These are phyloP conservation scores for Porites australiensis DNA, from an alignment of 64 coral and sea anemone genomes.

Conservation along the genomic window DNA sequence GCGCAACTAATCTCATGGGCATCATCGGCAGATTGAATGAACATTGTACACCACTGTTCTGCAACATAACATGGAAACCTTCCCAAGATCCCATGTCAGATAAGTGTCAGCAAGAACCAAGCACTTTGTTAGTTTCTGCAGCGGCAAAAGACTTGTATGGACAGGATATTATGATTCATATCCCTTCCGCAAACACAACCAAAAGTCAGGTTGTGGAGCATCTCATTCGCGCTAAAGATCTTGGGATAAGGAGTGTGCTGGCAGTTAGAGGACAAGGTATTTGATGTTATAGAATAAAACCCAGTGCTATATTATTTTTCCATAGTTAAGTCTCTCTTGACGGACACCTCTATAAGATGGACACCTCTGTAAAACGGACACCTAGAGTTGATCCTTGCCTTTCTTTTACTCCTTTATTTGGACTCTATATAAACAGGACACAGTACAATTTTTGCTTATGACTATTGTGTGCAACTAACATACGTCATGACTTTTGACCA, in stretches of 20 bases:
- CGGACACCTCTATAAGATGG: no score
- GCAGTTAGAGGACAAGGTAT: conserved; percentile 85
- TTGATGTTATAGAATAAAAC: neutral
- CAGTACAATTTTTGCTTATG: no score
- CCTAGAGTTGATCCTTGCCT: no score
- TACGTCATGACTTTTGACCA: no score
- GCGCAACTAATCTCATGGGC: conserved; percentile 89
- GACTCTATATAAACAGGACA: no score
- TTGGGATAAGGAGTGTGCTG: conserved; percentile 85
- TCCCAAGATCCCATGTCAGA: conserved; percentile 61
- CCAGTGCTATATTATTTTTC: no score
- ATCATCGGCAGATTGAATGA: conserved; percentile 84
- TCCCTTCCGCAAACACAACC: conserved; percentile 74
- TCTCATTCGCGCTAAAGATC: conserved; percentile 79
- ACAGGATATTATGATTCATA: conserved; percentile 94
- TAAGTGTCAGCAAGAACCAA: conserved; percentile 72
- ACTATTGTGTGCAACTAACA: no score
- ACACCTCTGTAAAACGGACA: no score
- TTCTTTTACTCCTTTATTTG: no score
- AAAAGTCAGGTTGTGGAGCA: conserved; percentile 80
- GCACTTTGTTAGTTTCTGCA: conserved; percentile 83
- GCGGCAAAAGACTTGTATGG: conserved; percentile 76
- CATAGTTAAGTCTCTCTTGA: no score
- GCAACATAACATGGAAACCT: conserved; percentile 89
- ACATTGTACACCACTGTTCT: conserved; percentile 84